Evolutionary conservation across 1,140 invertebrate species (phyloP).

Genomic region (Drosophila ficusphila): DNA sequence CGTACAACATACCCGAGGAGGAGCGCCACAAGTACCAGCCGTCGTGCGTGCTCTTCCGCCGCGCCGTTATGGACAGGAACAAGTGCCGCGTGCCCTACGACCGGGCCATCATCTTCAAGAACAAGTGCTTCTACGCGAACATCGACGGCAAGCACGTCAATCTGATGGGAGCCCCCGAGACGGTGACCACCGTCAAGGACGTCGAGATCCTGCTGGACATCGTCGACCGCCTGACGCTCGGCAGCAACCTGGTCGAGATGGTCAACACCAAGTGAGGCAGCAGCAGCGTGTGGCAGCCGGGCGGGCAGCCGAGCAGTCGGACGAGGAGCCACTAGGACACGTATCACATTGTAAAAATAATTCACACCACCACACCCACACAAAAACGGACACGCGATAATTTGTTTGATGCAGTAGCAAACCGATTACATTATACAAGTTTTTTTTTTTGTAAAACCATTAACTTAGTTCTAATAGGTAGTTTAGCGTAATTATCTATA

Average conservation of each 20-base stretch:
- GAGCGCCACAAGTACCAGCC: conserved; percentile 82
- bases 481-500: conserved; percentile 63
- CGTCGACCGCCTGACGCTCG: conserved; percentile 64
- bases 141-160: conserved; percentile 83
- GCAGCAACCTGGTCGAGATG: conserved; percentile 69
- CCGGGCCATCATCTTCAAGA: conserved; percentile 83
- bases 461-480: conserved; percentile 74
- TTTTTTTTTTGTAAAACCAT: conserved; percentile 72
- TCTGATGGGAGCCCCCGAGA: conserved; percentile 71
- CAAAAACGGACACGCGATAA: conserved; percentile 24
- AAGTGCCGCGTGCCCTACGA: conserved; percentile 76
- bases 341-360: conserved; percentile 35
- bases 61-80: conserved; percentile 49
- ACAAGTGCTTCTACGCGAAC: conserved; percentile 79
- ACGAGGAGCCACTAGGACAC: neutral
- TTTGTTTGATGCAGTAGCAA: conserved; percentile 37
- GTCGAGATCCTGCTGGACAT: conserved; percentile 79
- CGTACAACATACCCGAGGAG: conserved; percentile 69
- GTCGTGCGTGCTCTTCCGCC: conserved; percentile 77
- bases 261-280: conserved; percentile 56
- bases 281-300: too few relatives aligned
- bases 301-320: neutral
- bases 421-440: conserved; percentile 6
- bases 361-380: conserved; percentile 3
- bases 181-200: conserved; percentile 57